Conservation (phyloP, 1,140 invertebrate species). For the Drosophila aff. region DNA sequence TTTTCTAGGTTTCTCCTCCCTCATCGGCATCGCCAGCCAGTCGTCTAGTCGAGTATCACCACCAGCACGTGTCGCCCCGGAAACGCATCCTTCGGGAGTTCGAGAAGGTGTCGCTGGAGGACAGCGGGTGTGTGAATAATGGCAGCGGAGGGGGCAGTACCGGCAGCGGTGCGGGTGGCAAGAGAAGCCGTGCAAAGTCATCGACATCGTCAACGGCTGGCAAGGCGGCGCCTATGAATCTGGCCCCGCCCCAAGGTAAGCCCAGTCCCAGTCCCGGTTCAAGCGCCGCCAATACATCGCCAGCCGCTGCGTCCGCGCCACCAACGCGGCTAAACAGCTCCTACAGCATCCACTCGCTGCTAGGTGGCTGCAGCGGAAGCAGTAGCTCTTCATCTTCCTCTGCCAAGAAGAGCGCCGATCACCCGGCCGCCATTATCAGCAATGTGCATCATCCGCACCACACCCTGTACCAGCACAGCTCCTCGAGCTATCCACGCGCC, state of each 20-base stretch:
- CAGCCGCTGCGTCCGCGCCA: conserved; percentile 55
- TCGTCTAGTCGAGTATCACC: conserved; percentile 84
- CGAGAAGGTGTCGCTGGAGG: conserved; percentile 90
- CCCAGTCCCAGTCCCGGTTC: conserved; percentile 26
- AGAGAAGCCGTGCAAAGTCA: conserved; percentile 86
- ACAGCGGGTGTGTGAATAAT: conserved; percentile 78
- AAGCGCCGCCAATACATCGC: conserved; percentile 37
- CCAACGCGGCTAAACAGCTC: conserved; percentile 86
- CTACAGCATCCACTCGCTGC: conserved; percentile 91
- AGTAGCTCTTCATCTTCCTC: conserved; percentile 43
- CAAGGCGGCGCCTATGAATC: conserved; percentile 59
- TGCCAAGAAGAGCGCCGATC: conserved; percentile 54
- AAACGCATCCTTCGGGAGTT: conserved; percentile 91
- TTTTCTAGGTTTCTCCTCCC: conserved; percentile 63
- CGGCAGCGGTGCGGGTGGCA: conserved; percentile 74
- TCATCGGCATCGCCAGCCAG: conserved; percentile 68
- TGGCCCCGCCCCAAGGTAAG: conserved; percentile 62
- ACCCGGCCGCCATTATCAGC: conserved; percentile 71
- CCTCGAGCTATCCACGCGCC: conserved; percentile 60
- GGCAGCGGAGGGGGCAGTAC: conserved; percentile 67
- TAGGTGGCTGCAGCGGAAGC: conserved; percentile 86
- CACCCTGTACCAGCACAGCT: conserved; percentile 45
- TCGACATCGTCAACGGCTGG: conserved; percentile 42
- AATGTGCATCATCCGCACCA: conserved; percentile 70
- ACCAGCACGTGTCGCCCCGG: conserved; percentile 89